Base-by-base conservation (phyloP, 30 jellyfish, hydroid and myxozoan species). In the Hydractinia echinata region DNA sequence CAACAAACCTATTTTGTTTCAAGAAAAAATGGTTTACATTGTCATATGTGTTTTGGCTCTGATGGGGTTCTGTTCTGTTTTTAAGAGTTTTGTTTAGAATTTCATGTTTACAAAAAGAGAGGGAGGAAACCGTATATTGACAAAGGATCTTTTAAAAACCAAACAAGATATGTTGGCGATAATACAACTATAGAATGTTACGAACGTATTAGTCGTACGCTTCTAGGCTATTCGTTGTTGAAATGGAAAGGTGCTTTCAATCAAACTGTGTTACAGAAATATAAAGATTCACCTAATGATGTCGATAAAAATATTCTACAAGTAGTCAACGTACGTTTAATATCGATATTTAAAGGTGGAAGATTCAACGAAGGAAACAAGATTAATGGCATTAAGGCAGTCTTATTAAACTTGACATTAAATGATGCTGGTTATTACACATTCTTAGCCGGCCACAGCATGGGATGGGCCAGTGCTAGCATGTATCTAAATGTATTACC, bases 101-200 rank as follows among this genome's bases (percentile, higher is more conserved):
- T n/a, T n/a, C n/a, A n/a, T n/a, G n/a, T n/a, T n/a, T n/a, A n/a
- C n/a, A n/a, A n/a, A n/a, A n/a, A n/a, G n/a, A n/a, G n/a, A n/a
- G n/a, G n/a, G n/a, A n/a, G n/a, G 44, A 30, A 30, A 30, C 44
- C 98, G 6, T 67, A 53, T 74, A 90, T 93, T 14, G 90, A 73
- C 15, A 87, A 87, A 58, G 96, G 71, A 14, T 72, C 61, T 61
- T 88, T 90, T 7, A 79, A 80, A 14, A 82, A 85, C 81, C 81
- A 85, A 30, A 87, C 89, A 14, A 91, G 82, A 10, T 50, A 19
- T 62, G 92, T 87, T 21, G 99, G 99, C 19, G 84, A 72, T 55
- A 93, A 93, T 58, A 94, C 94, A 8, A 64, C 99, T 13, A 60
- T 93, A 76, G 91, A 72, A 20, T 93, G 99, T 69, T 83, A 67